Conservation (phyloP, 2,888 invertebrate species). For the Hyles lineata region DNA sequence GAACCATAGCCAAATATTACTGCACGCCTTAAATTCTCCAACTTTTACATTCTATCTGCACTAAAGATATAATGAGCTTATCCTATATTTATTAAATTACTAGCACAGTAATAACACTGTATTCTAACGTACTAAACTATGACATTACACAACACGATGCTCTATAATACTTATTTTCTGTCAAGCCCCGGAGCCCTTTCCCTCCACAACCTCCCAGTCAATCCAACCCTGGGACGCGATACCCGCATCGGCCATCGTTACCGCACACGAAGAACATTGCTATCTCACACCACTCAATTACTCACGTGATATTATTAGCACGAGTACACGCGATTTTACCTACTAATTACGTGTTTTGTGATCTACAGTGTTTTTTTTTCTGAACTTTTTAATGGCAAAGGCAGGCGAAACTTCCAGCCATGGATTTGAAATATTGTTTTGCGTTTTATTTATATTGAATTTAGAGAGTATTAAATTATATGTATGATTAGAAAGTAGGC, state of each 20-base stretch:
- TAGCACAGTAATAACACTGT: too few species aligned
- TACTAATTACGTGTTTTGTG: constrained; percentile 40
- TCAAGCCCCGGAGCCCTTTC: not conserved
- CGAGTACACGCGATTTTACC: constrained; percentile 55
- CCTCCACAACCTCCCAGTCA: not conserved
- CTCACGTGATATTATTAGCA: constrained; percentile 65
- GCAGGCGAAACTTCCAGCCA: not conserved
- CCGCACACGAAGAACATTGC: constrained; percentile 52
- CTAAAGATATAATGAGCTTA: too few species aligned
- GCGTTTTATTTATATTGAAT: not conserved
- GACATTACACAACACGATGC: too few species aligned
- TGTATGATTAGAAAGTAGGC: too few species aligned
- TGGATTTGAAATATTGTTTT: not conserved
- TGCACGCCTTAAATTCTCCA: too few species aligned
- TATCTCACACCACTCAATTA: constrained; percentile 55
- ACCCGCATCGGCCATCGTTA: constrained; percentile 15
- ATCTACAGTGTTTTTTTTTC: not conserved
- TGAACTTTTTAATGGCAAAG: constrained; percentile 2
- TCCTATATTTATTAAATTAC: too few species aligned
- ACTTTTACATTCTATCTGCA: too few species aligned
- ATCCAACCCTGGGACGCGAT: not conserved
- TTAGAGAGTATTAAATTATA: not conserved
- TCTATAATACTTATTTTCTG: not conserved
- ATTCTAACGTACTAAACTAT: too few species aligned
- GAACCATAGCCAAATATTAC: too few species aligned